phyloP scores from a whole-genome alignment of 2,797 vertebrate species.

The Phalanger gymnotis region DNA sequence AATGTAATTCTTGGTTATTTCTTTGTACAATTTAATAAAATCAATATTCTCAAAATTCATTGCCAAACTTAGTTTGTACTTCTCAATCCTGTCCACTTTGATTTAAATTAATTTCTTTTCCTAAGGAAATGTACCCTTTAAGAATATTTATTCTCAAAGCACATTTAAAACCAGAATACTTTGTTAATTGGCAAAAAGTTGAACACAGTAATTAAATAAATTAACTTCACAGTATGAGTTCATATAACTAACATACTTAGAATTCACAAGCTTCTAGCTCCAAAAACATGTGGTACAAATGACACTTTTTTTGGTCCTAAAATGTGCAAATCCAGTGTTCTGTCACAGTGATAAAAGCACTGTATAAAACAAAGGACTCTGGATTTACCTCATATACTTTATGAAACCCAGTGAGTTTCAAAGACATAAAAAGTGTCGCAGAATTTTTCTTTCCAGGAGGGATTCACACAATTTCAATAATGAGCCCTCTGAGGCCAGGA shows the following conservation, averaged over 20 bases:
- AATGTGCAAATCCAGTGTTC: slow-evolving; percentile 38
- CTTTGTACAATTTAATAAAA: slow-evolving; percentile 9
- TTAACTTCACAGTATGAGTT: background rate
- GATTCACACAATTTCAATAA: slow-evolving; percentile 40
- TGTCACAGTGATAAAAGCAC: slow-evolving; percentile 39
- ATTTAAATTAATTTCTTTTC: slow-evolving; percentile 23
- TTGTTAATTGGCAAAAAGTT: slow-evolving; percentile 6
- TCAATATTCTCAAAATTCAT: background rate
- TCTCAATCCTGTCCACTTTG: slow-evolving; percentile 36
- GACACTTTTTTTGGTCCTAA: slow-evolving; percentile 36
- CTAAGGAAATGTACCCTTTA: slow-evolving; percentile 41
- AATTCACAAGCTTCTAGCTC: slow-evolving; percentile 22
- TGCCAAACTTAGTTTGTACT: slow-evolving; percentile 31
- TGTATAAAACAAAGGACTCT: slow-evolving; percentile 31
- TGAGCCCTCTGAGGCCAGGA: background rate
- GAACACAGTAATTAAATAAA: slow-evolving; percentile 46
- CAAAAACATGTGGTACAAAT: background rate
- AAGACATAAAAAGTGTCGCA: slow-evolving; percentile 14
- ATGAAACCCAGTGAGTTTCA: slow-evolving; percentile 39
- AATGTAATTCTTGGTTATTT: slow-evolving; percentile 31
- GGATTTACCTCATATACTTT: background rate
- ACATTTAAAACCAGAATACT: slow-evolving; percentile 34
- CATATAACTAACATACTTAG: slow-evolving; percentile 32
- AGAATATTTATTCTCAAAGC: slow-evolving; percentile 43
- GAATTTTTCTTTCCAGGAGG: slow-evolving; percentile 49